Conservation (phyloP, 1,140 invertebrate genomes). For the Lepidurus arcticus region DNA sequence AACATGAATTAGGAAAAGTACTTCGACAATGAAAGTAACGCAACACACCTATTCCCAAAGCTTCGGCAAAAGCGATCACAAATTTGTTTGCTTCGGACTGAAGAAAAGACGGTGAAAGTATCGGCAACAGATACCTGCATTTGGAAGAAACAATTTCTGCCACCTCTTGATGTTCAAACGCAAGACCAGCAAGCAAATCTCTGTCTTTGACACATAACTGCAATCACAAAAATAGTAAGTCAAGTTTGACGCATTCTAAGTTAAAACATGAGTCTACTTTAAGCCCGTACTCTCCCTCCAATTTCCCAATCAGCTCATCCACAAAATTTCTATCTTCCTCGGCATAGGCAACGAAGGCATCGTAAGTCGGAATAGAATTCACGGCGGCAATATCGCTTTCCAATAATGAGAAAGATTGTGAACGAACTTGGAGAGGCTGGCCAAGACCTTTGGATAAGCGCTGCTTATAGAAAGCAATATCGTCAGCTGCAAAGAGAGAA, state of each 20-base stretch:
- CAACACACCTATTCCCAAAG: slow-evolving; percentile 58
- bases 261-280: slow-evolving; percentile 49
- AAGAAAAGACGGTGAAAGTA: slow-evolving; percentile 65
- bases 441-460: slow-evolving; percentile 41
- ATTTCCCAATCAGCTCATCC: slow-evolving; percentile 52
- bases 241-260: not conserved
- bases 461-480: slow-evolving; percentile 38
- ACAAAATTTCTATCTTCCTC: slow-evolving; percentile 61
- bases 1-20: not conserved
- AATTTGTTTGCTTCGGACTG: slow-evolving; percentile 62
- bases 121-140: slow-evolving; percentile 63
- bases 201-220: slow-evolving; percentile 62
- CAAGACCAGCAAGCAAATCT: slow-evolving; percentile 57
- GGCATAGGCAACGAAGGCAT: slow-evolving; percentile 65
- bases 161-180: slow-evolving; percentile 62
- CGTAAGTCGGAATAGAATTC: slow-evolving; percentile 46
- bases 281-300: slow-evolving; percentile 56
- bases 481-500: slow-evolving; percentile 42
- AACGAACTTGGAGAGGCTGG: slow-evolving; percentile 38
- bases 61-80: slow-evolving; percentile 65
- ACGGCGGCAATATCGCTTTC: slow-evolving; percentile 34
- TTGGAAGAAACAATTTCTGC: slow-evolving; percentile 64
- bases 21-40: too few relatives aligned
- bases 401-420: slow-evolving; percentile 26
- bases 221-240: slow-evolving; percentile 30